phyloP scores from a whole-genome alignment of 2,797 vertebrate species.

The Eospalax fontanierii region DNA sequence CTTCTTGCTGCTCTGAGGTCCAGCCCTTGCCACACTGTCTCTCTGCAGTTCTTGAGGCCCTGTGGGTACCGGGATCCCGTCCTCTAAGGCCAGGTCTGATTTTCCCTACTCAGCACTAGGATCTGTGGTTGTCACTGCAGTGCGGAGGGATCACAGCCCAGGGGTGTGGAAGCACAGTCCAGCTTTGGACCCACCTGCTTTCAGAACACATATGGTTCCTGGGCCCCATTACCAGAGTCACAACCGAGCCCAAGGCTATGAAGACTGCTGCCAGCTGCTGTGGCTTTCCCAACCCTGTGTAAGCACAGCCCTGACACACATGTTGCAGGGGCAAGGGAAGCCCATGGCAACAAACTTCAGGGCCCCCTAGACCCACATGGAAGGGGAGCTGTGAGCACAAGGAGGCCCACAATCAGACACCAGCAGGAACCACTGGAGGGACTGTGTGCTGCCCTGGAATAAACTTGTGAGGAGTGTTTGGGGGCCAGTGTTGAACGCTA shows the following conservation, averaged over 20 bases:
- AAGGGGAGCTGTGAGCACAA: neutral
- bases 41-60: neutral
- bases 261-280: fast-evolving
- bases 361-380: neutral
- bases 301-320: fast-evolving
- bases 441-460: too few relatives aligned
- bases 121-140: neutral
- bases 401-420: neutral
- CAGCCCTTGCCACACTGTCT: too few relatives aligned
- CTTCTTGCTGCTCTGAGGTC: neutral
- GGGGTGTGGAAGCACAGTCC: fast-evolving
- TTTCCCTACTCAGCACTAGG: fast-evolving
- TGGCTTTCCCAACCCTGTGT: fast-evolving
- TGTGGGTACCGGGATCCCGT: too few relatives aligned
- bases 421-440: neutral
- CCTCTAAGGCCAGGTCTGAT: neutral
- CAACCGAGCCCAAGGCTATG: too few relatives aligned
- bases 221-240: neutral
- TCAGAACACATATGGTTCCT: neutral
- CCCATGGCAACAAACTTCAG: neutral
- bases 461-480: neutral
- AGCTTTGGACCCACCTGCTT: neutral
- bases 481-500: neutral
- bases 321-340: fast-evolving
- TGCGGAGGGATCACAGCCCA: fast-evolving